Conservation (phyloP, 2,888 invertebrate genomes). For the Lamellibrachia satsuma region DNA sequence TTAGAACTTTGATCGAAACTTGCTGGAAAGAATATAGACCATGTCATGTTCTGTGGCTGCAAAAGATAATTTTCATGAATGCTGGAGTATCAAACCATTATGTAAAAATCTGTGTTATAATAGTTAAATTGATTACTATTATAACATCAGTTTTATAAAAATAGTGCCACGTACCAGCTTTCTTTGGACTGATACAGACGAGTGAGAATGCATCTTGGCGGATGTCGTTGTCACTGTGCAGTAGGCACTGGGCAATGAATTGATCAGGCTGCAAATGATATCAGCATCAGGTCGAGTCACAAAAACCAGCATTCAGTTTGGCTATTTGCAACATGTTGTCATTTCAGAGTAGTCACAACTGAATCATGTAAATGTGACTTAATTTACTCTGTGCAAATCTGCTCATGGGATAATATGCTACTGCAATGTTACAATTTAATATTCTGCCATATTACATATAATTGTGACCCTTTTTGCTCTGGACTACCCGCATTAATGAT, state of each 20-base stretch:
- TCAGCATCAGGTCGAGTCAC: background rate
- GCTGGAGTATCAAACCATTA: no score
- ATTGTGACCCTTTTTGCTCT: no score
- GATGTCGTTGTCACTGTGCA: constrained; percentile 50
- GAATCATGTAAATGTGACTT: no score
- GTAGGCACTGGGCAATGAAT: constrained; percentile 34
- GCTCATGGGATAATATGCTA: no score
- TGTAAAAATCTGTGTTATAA: no score
- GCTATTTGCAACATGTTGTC: background rate
- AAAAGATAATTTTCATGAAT: no score
- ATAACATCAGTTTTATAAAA: background rate
- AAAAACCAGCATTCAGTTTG: background rate
- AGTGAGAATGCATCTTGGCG: constrained; percentile 54
- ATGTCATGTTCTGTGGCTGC: no score
- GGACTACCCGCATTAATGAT: background rate
- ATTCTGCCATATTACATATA: no score
- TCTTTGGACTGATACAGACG: constrained; percentile 55
- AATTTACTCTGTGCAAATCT: no score
- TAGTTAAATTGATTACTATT: background rate
- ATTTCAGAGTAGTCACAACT: background rate
- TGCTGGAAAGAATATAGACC: no score
- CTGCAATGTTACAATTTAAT: no score
- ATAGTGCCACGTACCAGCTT: constrained; percentile 51
- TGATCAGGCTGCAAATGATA: background rate
- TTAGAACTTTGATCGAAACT: no score